Conservation (phyloP, 2,797 vertebrate genomes). For the Acrossocheilus wenchowensis region DNA sequence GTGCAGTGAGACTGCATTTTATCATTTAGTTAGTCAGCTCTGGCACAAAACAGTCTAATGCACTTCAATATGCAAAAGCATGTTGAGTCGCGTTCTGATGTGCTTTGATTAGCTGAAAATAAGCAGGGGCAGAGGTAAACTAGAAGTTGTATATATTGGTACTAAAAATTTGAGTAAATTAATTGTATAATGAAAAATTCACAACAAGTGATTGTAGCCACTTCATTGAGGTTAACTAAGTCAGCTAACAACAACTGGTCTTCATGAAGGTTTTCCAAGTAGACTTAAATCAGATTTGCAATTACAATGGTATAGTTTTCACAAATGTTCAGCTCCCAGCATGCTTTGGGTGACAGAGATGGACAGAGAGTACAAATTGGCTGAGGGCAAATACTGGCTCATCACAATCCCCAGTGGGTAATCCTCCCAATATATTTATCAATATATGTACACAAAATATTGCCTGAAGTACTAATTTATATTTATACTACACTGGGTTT, state of each 20-base stretch:
- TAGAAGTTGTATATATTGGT: background rate
- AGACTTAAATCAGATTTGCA: background rate
- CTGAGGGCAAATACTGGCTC: background rate
- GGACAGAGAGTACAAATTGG: background rate
- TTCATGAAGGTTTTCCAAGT: background rate
- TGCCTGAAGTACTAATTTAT: background rate
- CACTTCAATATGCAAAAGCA: background rate
- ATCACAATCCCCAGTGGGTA: background rate
- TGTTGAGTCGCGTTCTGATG: background rate
- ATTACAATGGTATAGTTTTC: background rate
- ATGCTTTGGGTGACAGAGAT: background rate
- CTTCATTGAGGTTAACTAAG: background rate
- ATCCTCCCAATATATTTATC: background rate
- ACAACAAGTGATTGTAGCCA: background rate
- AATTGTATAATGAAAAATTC: background rate
- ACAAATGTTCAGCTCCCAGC: background rate
- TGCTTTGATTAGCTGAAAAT: background rate
- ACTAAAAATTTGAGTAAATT: background rate
- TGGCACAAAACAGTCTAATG: constrained; percentile 22
- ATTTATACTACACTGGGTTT: background rate
- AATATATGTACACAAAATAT: background rate
- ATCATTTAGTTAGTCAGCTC: constrained; percentile 18
- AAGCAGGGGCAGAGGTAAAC: background rate
- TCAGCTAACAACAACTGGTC: background rate
- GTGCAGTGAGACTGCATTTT: constrained; percentile 22